Evolutionary conservation across 2,888 invertebrate species (phyloP).

Genomic region (Sthenelais limicola): DNA sequence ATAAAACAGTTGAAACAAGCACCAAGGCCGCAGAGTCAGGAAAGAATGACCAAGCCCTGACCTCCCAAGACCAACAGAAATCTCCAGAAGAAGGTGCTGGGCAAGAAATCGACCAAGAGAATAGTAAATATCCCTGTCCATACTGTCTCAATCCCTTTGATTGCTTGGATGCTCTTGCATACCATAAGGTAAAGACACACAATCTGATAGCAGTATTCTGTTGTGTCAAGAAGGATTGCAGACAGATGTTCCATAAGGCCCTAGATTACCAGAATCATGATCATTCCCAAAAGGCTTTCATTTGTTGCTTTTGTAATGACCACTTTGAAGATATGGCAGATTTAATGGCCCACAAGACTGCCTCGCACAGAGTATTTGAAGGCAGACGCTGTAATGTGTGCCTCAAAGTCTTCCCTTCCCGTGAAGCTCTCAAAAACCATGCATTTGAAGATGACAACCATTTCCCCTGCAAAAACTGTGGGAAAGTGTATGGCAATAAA

Average conservation of each 20-base stretch:
- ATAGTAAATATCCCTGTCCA: conserved; percentile 33
- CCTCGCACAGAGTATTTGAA: conserved; percentile 20
- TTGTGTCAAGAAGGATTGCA: conserved; percentile 44
- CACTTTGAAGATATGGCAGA: conserved; percentile 41
- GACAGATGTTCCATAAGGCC: conserved; percentile 40
- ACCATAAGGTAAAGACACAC: conserved; percentile 46
- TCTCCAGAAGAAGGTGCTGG: too few relatives aligned
- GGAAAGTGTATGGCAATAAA: conserved; percentile 31
- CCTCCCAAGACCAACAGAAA: too few relatives aligned
- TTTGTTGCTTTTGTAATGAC: conserved; percentile 49
- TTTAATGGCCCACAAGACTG: conserved; percentile 41
- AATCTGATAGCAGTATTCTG: conserved; percentile 43
- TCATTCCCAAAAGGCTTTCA: conserved; percentile 49
- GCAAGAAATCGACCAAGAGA: not conserved
- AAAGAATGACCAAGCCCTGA: too few relatives aligned
- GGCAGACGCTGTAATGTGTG: conserved; percentile 12
- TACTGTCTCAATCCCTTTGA: conserved; percentile 37
- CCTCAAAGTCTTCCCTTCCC: conserved; percentile 10
- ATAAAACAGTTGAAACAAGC: too few relatives aligned
- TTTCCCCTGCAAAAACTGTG: conserved; percentile 34
- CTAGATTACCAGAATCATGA: conserved; percentile 45
- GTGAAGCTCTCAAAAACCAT: conserved; percentile 5
- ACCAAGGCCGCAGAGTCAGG: too few relatives aligned
- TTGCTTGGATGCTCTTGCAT: conserved; percentile 27
- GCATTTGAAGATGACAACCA: conserved; percentile 1